Base-by-base conservation (phyloP, 2,113 vertebrate genomes). In the Acanthochromis polyacanthus region DNA sequence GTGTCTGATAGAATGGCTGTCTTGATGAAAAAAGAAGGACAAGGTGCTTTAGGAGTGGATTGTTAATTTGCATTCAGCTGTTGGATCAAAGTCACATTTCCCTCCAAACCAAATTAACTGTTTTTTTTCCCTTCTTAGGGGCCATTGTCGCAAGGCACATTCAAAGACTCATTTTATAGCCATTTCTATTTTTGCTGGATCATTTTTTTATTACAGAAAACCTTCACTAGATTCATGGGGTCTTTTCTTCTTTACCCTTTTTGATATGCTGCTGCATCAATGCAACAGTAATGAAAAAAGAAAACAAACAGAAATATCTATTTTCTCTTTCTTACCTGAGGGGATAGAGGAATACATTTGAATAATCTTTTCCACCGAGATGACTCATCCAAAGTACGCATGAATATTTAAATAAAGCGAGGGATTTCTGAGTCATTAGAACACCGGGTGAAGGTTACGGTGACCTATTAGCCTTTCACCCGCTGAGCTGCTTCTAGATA, bases 51-150 rank as follows among this genome's bases (percentile, higher is more conserved):
- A 75, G 57, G 52, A 80, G 75, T 60, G 65, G 74, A 71, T 85
- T 80, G 72, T 71, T 75, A 60, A 92, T 93, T 88, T 89, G 77
- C 85, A 91, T 91, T 87, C 74, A 91, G 86, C 71, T 68, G 84
- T 69, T 80, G 71, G 82, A 93, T 94, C 85, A 94, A 93, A 91
- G 86, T 90, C 81, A 75, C 80, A 73, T 75, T 89, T 87, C 59
- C 78, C 72, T 86, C 68, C 73, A 72, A 91, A 91, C 65, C 76
- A 91, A 92, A 91, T 91, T 78, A 91, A 85, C 80, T 43, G 11
- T 43, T 60, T 74, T 81, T 81, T 79, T 57, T 56, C 8, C 50
- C 20, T 43, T 75, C 55, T 56, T 73, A 17, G 61, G 1, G 68
- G 80, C 63, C 69, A 72, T 71, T 62, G 71, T 87, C 38, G 0